phyloP scores from a whole-genome alignment of 2,797 vertebrate species.

The Botia kubotai region DNA sequence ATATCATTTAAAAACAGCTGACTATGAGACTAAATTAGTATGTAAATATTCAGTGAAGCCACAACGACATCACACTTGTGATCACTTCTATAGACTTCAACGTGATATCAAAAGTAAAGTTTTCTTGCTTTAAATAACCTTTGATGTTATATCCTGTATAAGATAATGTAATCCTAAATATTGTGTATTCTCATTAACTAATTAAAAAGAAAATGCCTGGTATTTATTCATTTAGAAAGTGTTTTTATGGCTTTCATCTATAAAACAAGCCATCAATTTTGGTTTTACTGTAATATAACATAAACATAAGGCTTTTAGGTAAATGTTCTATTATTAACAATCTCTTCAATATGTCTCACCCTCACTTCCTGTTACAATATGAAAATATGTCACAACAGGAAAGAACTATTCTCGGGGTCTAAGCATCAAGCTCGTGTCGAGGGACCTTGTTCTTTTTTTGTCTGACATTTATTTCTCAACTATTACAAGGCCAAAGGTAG shows the following conservation, averaged over 20 bases:
- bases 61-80: not conserved
- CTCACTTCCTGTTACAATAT: not conserved
- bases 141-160: too few species aligned
- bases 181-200: too few species aligned
- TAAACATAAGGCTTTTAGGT: not conserved
- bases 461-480: not conserved
- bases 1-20: not conserved
- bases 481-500: conserved; percentile 7
- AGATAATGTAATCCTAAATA: too few species aligned
- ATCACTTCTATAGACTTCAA: not conserved
- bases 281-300: not conserved
- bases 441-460: not conserved
- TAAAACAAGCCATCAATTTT: not conserved
- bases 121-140: not conserved
- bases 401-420: not conserved
- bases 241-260: not conserved
- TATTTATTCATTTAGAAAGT: not conserved
- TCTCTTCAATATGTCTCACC: not conserved
- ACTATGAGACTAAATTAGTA: not conserved
- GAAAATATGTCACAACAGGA: not conserved
- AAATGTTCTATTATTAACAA: not conserved
- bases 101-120: not conserved
- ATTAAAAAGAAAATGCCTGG: too few species aligned
- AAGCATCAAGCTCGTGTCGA: not conserved
- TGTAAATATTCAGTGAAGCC: not conserved